Base-by-base conservation (phyloP, 2,888 invertebrate genomes). In the Sabellastarte sp. region DNA sequence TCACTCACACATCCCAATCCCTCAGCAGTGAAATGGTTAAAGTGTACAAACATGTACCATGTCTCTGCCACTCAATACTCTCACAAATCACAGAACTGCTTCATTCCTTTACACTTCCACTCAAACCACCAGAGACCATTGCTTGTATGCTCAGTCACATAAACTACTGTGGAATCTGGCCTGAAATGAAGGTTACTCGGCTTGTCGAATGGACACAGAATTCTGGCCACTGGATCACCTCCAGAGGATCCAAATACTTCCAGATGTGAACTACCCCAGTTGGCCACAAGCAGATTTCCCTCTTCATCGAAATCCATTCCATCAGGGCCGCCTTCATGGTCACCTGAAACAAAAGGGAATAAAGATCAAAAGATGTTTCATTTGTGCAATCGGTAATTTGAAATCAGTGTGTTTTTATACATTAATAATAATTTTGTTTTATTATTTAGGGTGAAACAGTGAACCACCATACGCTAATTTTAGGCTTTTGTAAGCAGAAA, bases 291-390 rank as follows among this genome's bases (percentile, higher is more conserved):
- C 2, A 81, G 68, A 60, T 77, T 78, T 28, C 75, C 73, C 2
- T 75, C 72, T n/a, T 68, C 73, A 68, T 81, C 80, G 72, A 80
- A 78, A 64, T 80, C 80, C 79, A 81, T 78, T 1, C 80, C 80
- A 70, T 81, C 80, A 50, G 80, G 76, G 3, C 80, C 80, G 15
- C 77, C 77, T 53, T 75, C 76, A 32, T 74, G 71, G 33, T 69
- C 63, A n/a, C 77, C 78, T 78, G 63, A 53, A 53, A 24, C 5
- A 24, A 20, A 24, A 53, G 5, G 10, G 24, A 28, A 26, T 50
- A 24, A 26, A 28, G 50, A 50, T 5, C 50, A 50, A 50, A 51
- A 20, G 15, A n/a, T n/a, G n/a, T n/a, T n/a, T n/a, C n/a, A n/a
- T n/a, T n/a, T n/a, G n/a, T n/a, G n/a, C n/a, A n/a, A n/a, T n/a